Evolutionary conservation across 1,140 invertebrate genomes (phyloP), one percentile per base, ranked within the genome.

Genomic region (Lysiphlebus fabarum): DNA sequence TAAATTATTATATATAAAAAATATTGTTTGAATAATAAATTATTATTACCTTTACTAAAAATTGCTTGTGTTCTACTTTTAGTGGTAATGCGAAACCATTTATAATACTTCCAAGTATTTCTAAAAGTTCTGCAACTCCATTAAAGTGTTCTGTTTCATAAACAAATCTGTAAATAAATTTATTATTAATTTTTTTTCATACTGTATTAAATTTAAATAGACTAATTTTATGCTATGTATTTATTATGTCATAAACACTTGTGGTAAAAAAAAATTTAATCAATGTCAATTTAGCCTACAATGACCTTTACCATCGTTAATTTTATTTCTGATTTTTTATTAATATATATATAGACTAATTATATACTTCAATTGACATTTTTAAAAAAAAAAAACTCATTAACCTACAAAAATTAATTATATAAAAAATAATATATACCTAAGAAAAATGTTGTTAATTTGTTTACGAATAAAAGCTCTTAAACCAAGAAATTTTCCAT

Each of bases 81-180:
- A 98, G 82, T 40, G 96, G 96, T 74, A 98, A 85, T 71, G 96
- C 96, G 84, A 99, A 99, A 62, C 96, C 96, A 82, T 99, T 99
- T 76, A 99, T 99, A 82, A 99, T 98, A 82, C 93, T 96, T 82
- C 97, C 97, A 79, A 99, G 85, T 79, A 99, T 99, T 87, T 99
- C 97, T 71, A 99, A 84, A 70, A 99, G 84, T 82, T 99, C 97
- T 62, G 94, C 96, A 63, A 99, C 94, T 65, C 97, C 97, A 82
- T 99, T 99, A 80, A 99, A 98, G 79, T 97, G 95, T 84, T 99
- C 97, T 65, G 96, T 99, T 85, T 99, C 97, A 83, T 99, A 99
- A 68, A 99, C 95, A 85, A 99, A 99, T 85, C 95, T 91, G 73
- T 79, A 82, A 77, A 79, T 61, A 48, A 68, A 59, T 63, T 51